Evolutionary conservation across 2,797 vertebrate species (phyloP).

Genomic region (Sphenodon punctatus): DNA sequence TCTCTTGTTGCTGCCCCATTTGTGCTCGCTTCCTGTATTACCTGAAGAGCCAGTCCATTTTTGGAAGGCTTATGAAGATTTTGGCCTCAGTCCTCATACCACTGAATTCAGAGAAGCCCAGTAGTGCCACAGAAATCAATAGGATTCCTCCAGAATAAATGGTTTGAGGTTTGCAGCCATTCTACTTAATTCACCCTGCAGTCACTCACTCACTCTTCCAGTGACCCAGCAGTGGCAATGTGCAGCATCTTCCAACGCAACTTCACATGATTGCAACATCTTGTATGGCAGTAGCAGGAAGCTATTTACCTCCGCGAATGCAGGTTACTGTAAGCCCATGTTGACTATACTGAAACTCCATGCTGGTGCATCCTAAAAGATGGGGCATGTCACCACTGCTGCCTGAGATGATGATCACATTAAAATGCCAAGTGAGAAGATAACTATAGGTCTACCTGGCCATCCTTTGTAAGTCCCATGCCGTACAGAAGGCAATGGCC

Average conservation of each 20-base stretch:
- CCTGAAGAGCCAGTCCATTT: neutral
- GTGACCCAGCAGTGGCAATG: neutral
- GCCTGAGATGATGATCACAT: neutral
- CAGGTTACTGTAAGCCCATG: no score
- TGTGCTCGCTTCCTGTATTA: neutral
- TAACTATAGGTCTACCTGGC: neutral
- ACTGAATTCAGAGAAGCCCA: no score
- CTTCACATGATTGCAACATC: neutral
- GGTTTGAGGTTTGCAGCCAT: no score
- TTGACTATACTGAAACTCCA: neutral
- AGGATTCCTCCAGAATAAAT: no score
- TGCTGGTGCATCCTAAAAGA: no score
- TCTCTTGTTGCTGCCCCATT: neutral
- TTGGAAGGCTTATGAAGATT: neutral
- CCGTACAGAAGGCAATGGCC: neutral
- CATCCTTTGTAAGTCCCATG: accelerated
- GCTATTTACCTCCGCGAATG: no score
- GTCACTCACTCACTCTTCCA: neutral
- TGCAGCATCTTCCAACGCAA: neutral
- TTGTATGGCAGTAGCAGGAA: neutral
- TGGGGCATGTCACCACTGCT: neutral
- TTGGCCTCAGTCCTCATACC: no score
- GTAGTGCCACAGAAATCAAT: no score
- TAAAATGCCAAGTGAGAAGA: neutral
- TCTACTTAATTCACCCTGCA: no score